Conservation (phyloP, 23 tunicate genomes). For the Ascidia mentula region DNA sequence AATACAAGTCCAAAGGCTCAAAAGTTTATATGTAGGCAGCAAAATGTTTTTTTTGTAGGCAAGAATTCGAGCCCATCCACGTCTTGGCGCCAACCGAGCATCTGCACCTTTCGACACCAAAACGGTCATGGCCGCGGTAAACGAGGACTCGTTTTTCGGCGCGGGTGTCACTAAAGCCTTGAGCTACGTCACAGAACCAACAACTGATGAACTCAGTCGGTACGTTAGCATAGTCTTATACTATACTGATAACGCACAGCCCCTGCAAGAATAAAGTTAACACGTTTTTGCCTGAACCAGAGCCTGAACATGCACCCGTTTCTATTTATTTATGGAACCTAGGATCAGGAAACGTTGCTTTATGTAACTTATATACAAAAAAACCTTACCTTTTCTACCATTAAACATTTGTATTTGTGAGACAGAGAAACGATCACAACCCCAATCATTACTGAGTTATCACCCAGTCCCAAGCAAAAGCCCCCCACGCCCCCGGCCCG, state of each 20-base stretch:
- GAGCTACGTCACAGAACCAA: slow-evolving; percentile 39
- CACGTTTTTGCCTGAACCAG: too few species aligned
- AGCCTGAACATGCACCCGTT: too few species aligned
- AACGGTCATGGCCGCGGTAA: slow-evolving; percentile 30
- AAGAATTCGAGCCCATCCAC: slow-evolving; percentile 43
- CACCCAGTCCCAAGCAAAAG: background rate
- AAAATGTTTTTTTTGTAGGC: slow-evolving; percentile 34
- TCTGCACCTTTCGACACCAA: slow-evolving; percentile 10
- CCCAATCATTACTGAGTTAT: background rate
- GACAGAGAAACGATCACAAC: background rate
- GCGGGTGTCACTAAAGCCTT: slow-evolving; percentile 35
- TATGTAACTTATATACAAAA: too few species aligned
- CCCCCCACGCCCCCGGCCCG: background rate
- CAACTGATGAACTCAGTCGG: slow-evolving; percentile 1
- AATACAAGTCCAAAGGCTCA: too few species aligned
- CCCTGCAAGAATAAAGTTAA: too few species aligned
- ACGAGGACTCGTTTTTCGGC: slow-evolving; percentile 64
- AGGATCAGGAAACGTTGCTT: too few species aligned
- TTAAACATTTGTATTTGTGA: too few species aligned
- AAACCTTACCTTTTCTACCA: too few species aligned
- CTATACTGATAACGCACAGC: too few species aligned
- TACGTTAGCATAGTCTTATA: too few species aligned
- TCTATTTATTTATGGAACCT: too few species aligned
- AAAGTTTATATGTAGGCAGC: too few species aligned
- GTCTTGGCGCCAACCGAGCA: background rate